These are phyloP conservation scores for Narcine bancroftii DNA, from an alignment of 2,113 vertebrate genomes.

Conservation along the genomic window DNA sequence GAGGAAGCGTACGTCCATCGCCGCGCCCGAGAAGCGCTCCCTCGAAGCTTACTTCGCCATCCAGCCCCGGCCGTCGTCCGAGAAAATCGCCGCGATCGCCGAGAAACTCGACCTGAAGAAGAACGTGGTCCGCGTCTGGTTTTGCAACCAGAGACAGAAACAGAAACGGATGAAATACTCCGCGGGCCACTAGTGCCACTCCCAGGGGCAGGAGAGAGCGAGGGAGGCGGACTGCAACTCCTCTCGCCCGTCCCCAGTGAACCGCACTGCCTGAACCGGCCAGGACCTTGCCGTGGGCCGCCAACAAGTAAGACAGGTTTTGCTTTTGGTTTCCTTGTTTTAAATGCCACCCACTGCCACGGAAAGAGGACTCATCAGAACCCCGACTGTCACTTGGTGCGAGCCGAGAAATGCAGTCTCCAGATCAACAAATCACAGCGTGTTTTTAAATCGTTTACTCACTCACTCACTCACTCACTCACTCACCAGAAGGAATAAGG, in stretches of 20 bases:
- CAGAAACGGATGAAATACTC: conserved; percentile 99
- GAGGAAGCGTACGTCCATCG: conserved; percentile 92
- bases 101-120: conserved; percentile 98
- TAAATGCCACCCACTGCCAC: conserved; percentile 28
- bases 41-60: conserved; percentile 95
- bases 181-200: conserved; percentile 72
- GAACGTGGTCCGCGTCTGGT: conserved; percentile 98
- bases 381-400: background rate
- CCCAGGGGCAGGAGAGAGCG: conserved; percentile 41
- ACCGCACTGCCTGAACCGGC: conserved; percentile 55
- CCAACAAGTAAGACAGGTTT: conserved; percentile 79
- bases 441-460: background rate
- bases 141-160: conserved; percentile 98
- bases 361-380: background rate
- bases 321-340: conserved; percentile 50
- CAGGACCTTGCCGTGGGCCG: conserved; percentile 52
- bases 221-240: conserved; percentile 57
- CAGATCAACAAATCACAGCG: background rate
- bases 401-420: background rate
- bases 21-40: conserved; percentile 89
- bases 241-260: conserved; percentile 54
- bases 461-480: background rate
- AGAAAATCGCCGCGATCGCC: conserved; percentile 95
- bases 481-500: background rate
- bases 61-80: conserved; percentile 90